Conservation (phyloP, 2,113 vertebrate genomes). For the Notechis scutatus region DNA sequence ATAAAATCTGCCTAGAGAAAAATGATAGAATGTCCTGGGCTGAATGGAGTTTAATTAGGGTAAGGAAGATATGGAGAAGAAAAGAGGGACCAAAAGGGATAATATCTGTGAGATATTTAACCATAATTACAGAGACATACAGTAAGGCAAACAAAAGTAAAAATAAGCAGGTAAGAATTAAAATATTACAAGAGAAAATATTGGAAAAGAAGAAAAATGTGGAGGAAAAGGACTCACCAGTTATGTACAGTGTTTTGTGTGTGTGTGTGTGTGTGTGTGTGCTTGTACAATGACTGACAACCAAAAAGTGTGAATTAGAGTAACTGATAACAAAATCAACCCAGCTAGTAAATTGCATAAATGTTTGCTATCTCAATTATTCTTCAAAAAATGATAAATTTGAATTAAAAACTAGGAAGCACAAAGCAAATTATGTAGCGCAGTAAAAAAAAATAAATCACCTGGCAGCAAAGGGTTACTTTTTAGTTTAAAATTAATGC, state of each 20-base stretch:
- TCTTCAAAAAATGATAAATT: background rate
- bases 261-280: background rate
- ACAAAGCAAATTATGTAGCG: background rate
- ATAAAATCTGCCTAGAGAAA: background rate
- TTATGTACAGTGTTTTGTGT: background rate
- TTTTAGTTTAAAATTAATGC: constrained; percentile 51
- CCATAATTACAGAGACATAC: background rate
- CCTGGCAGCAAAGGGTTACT: constrained; percentile 59
- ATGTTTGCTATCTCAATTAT: background rate
- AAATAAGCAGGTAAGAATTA: background rate
- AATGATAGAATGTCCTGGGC: background rate
- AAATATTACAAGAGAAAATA: background rate
- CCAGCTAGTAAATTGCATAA: background rate
- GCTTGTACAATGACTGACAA: background rate
- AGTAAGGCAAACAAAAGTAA: background rate
- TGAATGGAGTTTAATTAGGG: background rate
- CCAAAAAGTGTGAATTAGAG: background rate
- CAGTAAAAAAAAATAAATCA: constrained; percentile 20
- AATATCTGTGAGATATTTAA: background rate
- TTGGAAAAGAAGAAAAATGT: background rate
- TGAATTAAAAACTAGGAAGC: background rate
- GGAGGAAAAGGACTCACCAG: background rate
- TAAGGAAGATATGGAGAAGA: background rate
- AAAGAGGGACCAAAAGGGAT: background rate
- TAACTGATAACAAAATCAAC: background rate